phyloP scores from a whole-genome alignment of 2,888 invertebrate species.

The Melanostoma scalare region DNA sequence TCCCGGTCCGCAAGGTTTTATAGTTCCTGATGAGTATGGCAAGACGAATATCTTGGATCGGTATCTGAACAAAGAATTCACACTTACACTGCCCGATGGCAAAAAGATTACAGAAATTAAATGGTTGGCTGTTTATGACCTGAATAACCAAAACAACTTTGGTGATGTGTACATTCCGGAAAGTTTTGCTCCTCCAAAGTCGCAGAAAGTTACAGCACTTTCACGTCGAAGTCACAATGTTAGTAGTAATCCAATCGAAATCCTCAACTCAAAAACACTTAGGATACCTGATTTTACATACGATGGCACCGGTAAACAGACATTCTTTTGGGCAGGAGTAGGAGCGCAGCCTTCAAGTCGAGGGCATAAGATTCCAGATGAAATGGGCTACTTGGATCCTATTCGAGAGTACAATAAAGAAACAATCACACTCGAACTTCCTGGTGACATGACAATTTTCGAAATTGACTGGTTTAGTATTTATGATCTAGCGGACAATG shows the following conservation, averaged over 20 bases:
- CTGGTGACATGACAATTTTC: slow-evolving; percentile 91
- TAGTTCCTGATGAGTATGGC: slow-evolving; percentile 93
- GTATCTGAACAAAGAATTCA: slow-evolving; percentile 93
- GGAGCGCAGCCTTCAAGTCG: slow-evolving; percentile 93
- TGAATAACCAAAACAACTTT: slow-evolving; percentile 92
- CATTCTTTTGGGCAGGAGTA: slow-evolving; percentile 94
- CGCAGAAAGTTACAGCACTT: slow-evolving; percentile 84
- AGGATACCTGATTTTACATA: slow-evolving; percentile 89
- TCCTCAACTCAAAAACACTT: slow-evolving; percentile 91
- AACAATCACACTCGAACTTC: slow-evolving; percentile 88
- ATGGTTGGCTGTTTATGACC: slow-evolving; percentile 95
- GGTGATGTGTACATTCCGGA: slow-evolving; percentile 95
- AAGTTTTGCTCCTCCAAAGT: slow-evolving; percentile 92
- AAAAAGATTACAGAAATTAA: slow-evolving; percentile 93
- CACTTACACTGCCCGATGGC: slow-evolving; percentile 90
- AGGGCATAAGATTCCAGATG: slow-evolving; percentile 93
- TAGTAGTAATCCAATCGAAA: slow-evolving; percentile 87
- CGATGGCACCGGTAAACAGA: slow-evolving; percentile 89
- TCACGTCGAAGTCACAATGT: slow-evolving; percentile 86
- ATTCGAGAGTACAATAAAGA: slow-evolving; percentile 88
- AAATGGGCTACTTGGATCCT: slow-evolving; percentile 94
- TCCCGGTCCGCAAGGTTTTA: slow-evolving; percentile 95
- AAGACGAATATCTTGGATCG: slow-evolving; percentile 92
- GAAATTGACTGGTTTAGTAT: slow-evolving; percentile 93
- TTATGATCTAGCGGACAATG: slow-evolving; percentile 87